phyloP scores from a whole-genome alignment of 2,888 invertebrate species.

The Gymnosoma rotundatum region DNA sequence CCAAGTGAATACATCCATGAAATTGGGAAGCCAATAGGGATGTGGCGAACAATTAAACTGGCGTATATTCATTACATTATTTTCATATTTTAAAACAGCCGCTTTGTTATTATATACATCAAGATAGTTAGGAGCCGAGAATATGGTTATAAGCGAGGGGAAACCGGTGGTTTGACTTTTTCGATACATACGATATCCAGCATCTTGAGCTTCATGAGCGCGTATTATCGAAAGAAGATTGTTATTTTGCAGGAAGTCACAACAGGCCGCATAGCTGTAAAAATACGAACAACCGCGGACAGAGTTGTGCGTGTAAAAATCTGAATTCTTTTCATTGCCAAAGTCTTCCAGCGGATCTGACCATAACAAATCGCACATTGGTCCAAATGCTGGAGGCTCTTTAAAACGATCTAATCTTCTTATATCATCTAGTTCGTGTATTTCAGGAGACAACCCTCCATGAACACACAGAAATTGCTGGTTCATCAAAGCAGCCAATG shows the following conservation, averaged over 20 bases:
- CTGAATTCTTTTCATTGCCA: slow-evolving; percentile 97
- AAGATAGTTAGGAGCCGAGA: slow-evolving; percentile 99
- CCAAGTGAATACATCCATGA: slow-evolving; percentile 99
- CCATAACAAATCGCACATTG: slow-evolving; percentile 99
- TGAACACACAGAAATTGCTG: slow-evolving; percentile 99
- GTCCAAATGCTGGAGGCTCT: slow-evolving; percentile 99
- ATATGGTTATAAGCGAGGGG: slow-evolving; percentile 99
- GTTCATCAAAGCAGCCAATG: slow-evolving; percentile 99
- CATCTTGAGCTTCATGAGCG: slow-evolving; percentile 99
- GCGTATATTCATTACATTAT: slow-evolving; percentile 99
- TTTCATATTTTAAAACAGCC: slow-evolving; percentile 99
- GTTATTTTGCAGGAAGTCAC: slow-evolving; percentile 99
- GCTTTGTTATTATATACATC: slow-evolving; percentile 99
- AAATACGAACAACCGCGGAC: slow-evolving; percentile 99
- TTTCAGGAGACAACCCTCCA: slow-evolving; percentile 99
- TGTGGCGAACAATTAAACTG: slow-evolving; percentile 99
- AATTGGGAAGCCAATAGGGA: slow-evolving; percentile 99
- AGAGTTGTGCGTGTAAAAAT: slow-evolving; percentile 99
- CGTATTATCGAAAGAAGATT: slow-evolving; percentile 99
- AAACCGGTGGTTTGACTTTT: slow-evolving; percentile 99
- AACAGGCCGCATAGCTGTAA: slow-evolving; percentile 99
- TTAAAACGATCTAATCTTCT: slow-evolving; percentile 98
- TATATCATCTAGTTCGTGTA: slow-evolving; percentile 99
- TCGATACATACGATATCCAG: slow-evolving; percentile 98
- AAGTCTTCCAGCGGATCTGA: slow-evolving; percentile 99